Evolutionary conservation across 2,888 invertebrate species (phyloP), one percentile per base, ranked within the genome.

Genomic region (Leptothorax acervorum): DNA sequence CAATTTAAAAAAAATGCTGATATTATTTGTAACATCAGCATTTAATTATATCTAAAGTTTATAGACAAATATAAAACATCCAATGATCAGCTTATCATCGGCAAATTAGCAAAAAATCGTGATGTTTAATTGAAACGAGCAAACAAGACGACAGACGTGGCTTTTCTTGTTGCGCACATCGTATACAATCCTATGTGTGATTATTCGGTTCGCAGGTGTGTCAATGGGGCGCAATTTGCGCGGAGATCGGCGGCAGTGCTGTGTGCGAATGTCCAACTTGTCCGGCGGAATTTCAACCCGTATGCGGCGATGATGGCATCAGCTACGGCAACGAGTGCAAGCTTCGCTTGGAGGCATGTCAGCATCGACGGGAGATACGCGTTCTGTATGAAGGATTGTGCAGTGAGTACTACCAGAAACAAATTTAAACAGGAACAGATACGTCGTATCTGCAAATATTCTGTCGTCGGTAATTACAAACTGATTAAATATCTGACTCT

Each of bases 211-310:
- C 86, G 75, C 93, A 97, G 97, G 96, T 96, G 91, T 99, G 98
- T 94, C 97, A 97, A 88, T 97, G 96, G 95, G 98, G 98, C 83
- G 97, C 98, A 83, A 96, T 96, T 87, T 98, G 98, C 94, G 96
- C 96, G 73, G 96, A 97, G 92, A 96, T 96, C 91, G 95, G 96
- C 71, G 96, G 97, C 55, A 96, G 96, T 81, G 97, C 98, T 57
- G 96, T 96, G 88, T 99, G 99, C 95, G 97, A 97, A 91, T 99
- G 99, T 95, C 98, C 98, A 60, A 96, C 96, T 73, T 98, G 98
- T 94, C 97, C 98, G 81, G 97, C 97, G 90, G 98, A 98, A 95
- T 98, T 98, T 95, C 97, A 97, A 88, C 98, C 98, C 23, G 97
- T 98, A 60, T 98, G 98, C 94, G 98, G 98, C 87, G 97, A 97